phyloP scores from a whole-genome alignment of 2,797 vertebrate genomes.

The Megaceryle alcyon region DNA sequence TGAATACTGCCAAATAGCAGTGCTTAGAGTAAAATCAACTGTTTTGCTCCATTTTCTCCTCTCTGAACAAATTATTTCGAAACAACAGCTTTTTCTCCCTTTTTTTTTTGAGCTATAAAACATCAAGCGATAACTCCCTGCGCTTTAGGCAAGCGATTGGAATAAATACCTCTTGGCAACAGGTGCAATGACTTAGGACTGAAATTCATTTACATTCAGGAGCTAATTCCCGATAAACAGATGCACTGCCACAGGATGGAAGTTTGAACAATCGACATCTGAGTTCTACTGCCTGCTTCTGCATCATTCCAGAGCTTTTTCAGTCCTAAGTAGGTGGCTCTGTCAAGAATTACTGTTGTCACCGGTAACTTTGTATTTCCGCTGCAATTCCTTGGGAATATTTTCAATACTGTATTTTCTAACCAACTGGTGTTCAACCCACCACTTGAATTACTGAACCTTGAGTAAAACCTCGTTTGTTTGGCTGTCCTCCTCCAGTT shows the following conservation, averaged over 20 bases:
- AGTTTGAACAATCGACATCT: conserved; percentile 20
- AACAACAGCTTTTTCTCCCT: conserved; percentile 63
- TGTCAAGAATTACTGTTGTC: conserved; percentile 80
- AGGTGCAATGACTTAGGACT: conserved; percentile 75
- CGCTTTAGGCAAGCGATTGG: conserved; percentile 68
- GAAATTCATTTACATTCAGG: conserved; percentile 71
- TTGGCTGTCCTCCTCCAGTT: conserved; percentile 76
- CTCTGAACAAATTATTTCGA: conserved; percentile 81
- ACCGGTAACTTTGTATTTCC: conserved; percentile 71
- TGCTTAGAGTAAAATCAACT: conserved; percentile 84
- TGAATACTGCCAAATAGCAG: conserved; percentile 83
- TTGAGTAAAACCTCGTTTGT: conserved; percentile 68
- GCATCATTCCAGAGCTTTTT: conserved; percentile 60
- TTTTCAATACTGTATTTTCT: conserved; percentile 74
- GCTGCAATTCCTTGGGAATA: conserved; percentile 69
- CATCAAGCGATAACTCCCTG: conserved; percentile 72
- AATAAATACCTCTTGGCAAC: conserved; percentile 77
- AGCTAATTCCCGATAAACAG: conserved; percentile 69
- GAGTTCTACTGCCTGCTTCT: conserved; percentile 22
- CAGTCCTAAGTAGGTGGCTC: conserved; percentile 54
- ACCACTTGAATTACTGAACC: conserved; percentile 60
- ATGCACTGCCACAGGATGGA: conserved; percentile 44
- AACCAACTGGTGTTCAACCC: conserved; percentile 76
- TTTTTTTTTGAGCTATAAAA: conserved; percentile 73
- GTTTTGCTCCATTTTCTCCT: conserved; percentile 79